phyloP scores from a whole-genome alignment of 2,797 vertebrate species.

The Muscicapa striata region DNA sequence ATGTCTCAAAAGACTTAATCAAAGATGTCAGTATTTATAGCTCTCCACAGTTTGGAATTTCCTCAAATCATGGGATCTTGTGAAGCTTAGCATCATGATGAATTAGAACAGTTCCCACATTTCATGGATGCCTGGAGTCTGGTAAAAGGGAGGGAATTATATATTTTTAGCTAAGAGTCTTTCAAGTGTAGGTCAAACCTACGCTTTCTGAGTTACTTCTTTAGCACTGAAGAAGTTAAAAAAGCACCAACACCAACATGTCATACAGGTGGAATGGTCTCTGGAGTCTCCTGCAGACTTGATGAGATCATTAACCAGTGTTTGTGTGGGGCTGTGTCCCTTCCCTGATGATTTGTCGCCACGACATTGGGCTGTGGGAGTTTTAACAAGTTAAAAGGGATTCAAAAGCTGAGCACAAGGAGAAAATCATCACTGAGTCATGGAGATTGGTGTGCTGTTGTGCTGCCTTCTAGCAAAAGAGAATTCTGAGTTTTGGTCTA shows the following conservation, averaged over 20 bases:
- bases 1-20: neutral
- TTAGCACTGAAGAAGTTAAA: neutral
- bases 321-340: fast-evolving
- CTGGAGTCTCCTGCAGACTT: neutral
- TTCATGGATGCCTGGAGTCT: neutral
- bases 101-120: neutral
- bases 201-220: neutral
- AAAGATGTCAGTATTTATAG: neutral
- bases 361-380: neutral
- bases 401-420: neutral
- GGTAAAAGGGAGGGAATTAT: neutral
- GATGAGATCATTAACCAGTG: neutral
- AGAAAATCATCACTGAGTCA: neutral
- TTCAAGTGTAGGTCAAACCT: neutral
- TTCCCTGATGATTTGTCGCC: neutral
- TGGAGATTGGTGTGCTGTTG: neutral
- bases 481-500: neutral
- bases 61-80: neutral
- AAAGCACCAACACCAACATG: neutral
- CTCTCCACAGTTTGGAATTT: neutral
- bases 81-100: neutral
- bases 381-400: neutral
- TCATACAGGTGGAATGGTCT: neutral
- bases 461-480: neutral
- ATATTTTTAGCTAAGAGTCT: neutral